These are phyloP conservation scores for Scaptomyza cyrtandrae DNA, from an alignment of 2,888 invertebrate genomes.

Conservation along the genomic window DNA sequence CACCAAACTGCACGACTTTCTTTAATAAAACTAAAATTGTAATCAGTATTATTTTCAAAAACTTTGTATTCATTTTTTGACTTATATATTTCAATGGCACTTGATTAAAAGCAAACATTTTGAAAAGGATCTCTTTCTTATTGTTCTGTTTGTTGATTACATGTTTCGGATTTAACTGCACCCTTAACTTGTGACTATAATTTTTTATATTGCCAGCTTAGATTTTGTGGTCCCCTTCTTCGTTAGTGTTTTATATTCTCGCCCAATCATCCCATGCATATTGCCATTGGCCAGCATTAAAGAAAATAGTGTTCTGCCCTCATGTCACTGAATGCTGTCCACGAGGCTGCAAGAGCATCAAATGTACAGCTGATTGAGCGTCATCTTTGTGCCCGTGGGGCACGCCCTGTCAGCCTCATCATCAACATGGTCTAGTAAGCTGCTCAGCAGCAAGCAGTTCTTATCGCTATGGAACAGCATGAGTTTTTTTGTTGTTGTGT, in stretches of 20 bases:
- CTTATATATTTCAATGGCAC: background rate
- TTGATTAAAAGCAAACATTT: background rate
- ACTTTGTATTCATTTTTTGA: background rate
- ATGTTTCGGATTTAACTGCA: slow-evolving; percentile 10
- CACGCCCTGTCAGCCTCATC: slow-evolving; percentile 64
- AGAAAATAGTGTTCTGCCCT: slow-evolving; percentile 52
- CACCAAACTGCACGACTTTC: too few relatives aligned
- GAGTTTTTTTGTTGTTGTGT: too few relatives aligned
- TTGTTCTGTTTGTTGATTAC: slow-evolving; percentile 14
- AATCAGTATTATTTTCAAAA: too few relatives aligned
- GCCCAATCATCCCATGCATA: slow-evolving; percentile 45
- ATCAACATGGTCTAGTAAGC: slow-evolving; percentile 22
- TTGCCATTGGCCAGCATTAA: slow-evolving; percentile 35
- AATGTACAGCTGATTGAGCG: slow-evolving; percentile 71
- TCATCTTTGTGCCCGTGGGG: slow-evolving; percentile 55
- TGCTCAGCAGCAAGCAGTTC: slow-evolving; percentile 15
- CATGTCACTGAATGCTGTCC: slow-evolving; percentile 63
- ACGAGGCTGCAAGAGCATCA: slow-evolving; percentile 55
- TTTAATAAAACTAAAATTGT: too few relatives aligned
- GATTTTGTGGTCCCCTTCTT: background rate
- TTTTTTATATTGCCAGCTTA: background rate
- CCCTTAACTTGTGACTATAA: slow-evolving; percentile 17
- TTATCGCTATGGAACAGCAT: slow-evolving; percentile 26
- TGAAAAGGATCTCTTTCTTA: background rate
- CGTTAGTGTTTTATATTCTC: background rate